phyloP scores from a whole-genome alignment of 2,888 invertebrate species.

The Lamellibrachia columna region DNA sequence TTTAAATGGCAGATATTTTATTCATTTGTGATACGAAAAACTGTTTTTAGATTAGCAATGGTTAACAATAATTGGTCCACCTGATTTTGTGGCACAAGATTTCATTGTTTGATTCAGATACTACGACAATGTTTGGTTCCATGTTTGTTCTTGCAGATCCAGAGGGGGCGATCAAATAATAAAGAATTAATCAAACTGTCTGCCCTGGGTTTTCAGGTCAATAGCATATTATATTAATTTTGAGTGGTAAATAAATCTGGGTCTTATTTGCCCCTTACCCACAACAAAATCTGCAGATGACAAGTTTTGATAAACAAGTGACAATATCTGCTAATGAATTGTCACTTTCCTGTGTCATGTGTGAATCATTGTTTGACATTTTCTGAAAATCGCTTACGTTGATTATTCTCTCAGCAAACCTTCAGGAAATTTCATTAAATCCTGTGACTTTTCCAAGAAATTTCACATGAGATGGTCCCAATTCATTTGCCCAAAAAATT shows the following conservation, averaged over 20 bases:
- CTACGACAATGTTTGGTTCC: no score
- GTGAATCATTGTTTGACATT: background rate
- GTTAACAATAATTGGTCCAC: no score
- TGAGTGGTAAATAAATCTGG: no score
- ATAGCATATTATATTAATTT: no score
- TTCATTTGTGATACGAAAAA: background rate
- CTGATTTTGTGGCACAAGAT: no score
- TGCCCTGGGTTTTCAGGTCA: no score
- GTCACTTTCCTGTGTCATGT: background rate
- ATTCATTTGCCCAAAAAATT: background rate
- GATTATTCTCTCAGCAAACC: background rate
- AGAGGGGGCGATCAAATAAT: no score
- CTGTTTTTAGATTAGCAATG: background rate
- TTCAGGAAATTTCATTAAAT: background rate
- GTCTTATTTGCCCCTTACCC: no score
- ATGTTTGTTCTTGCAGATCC: no score
- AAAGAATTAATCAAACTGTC: no score
- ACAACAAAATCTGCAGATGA: background rate
- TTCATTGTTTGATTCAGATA: no score
- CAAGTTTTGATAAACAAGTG: background rate
- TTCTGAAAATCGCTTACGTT: background rate
- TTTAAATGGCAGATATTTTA: background rate
- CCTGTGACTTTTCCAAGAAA: background rate
- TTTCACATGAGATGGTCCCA: background rate
- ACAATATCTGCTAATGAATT: background rate